A percentile compares a stretch with the other conserved stretches of the same genome.
Evolutionary conservation across 1,140 invertebrate species (phyloP).

Genomic region (Globodera ellingtonae): DNA sequence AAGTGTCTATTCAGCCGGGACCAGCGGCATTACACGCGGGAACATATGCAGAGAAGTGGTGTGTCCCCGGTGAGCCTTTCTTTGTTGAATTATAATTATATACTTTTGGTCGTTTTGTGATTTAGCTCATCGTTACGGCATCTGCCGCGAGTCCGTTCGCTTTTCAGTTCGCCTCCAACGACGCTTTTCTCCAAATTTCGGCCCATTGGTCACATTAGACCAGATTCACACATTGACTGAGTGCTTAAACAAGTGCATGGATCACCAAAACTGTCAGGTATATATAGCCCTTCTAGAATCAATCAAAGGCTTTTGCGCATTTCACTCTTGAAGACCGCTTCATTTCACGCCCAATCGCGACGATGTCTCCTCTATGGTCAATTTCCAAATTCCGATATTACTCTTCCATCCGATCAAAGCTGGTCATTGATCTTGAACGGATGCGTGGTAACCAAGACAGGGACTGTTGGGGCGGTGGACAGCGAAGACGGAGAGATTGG

Average conservation of each 20-base stretch:
- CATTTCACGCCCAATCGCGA: slow-evolving; percentile 8
- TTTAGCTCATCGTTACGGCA: slow-evolving; percentile 23
- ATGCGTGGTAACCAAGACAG: slow-evolving; percentile 2
- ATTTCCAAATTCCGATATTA: not conserved
- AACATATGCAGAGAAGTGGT: slow-evolving; percentile 28
- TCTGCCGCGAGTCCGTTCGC: slow-evolving; percentile 17
- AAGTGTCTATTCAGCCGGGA: not conserved
- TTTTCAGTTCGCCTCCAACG: slow-evolving; percentile 17
- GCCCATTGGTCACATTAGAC: slow-evolving; percentile 4
- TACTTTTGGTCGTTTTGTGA: not conserved
- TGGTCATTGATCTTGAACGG: slow-evolving; percentile 18
- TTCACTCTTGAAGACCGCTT: slow-evolving; percentile 1
- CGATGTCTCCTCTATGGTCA: slow-evolving; percentile 13
- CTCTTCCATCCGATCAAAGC: not conserved
- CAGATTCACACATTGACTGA: slow-evolving; percentile 15
- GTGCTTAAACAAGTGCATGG: slow-evolving; percentile 17
- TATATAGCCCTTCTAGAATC: not conserved
- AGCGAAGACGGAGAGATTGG: slow-evolving; percentile 18
- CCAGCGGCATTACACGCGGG: not conserved
- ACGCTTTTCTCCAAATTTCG: slow-evolving; percentile 10
- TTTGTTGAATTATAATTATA: not conserved
- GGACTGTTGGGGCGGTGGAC: not conserved
- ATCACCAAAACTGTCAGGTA: slow-evolving; percentile 19
- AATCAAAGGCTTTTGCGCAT: not conserved
- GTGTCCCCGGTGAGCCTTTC: slow-evolving; percentile 15